A percentile compares a stretch with the other conserved stretches of the same genome.
Evolutionary conservation across 2,797 vertebrate species (phyloP).

Genomic region (Mormyrus proboscirostris): DNA sequence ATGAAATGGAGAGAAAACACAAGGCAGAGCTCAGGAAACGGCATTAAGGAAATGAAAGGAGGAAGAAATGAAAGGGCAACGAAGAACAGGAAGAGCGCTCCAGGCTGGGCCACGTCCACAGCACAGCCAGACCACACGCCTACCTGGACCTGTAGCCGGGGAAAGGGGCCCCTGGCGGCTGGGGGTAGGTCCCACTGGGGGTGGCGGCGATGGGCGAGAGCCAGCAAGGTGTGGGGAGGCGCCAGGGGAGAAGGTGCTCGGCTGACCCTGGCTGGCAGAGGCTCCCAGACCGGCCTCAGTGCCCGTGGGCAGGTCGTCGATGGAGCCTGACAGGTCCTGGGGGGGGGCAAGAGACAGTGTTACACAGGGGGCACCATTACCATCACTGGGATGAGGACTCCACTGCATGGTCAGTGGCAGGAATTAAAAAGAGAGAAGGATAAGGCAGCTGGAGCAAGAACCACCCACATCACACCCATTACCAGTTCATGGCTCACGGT

Average conservation of each 20-base stretch:
- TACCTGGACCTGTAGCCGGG: conserved; percentile 81
- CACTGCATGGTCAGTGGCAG: neutral
- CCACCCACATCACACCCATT: neutral
- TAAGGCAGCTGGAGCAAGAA: neutral
- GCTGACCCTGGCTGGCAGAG: conserved; percentile 82
- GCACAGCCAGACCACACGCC: neutral
- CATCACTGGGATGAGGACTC: neutral
- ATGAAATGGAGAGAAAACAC: neutral
- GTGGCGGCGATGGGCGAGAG: conserved; percentile 80
- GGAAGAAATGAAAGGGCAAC: neutral
- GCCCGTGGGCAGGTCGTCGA: conserved; percentile 87
- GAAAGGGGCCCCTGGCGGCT: conserved; percentile 83
- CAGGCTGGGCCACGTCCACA: neutral
- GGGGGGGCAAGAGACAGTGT: neutral
- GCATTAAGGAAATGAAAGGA: neutral
- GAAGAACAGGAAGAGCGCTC: neutral
- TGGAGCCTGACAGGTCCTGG: conserved; percentile 88
- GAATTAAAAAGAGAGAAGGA: neutral
- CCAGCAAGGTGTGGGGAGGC: conserved; percentile 82
- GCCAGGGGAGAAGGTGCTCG: conserved; percentile 88
- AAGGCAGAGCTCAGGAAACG: neutral
- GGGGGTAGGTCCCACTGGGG: conserved; percentile 81
- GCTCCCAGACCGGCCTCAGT: conserved; percentile 81
- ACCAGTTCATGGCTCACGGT: neutral
- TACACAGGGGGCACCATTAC: neutral